Percentiles rank a stretch among this genome's conserved stretches.
These are phyloP conservation scores for Orycteropus afer DNA, from an alignment of 2,113 vertebrate genomes.

Conservation along the genomic window DNA sequence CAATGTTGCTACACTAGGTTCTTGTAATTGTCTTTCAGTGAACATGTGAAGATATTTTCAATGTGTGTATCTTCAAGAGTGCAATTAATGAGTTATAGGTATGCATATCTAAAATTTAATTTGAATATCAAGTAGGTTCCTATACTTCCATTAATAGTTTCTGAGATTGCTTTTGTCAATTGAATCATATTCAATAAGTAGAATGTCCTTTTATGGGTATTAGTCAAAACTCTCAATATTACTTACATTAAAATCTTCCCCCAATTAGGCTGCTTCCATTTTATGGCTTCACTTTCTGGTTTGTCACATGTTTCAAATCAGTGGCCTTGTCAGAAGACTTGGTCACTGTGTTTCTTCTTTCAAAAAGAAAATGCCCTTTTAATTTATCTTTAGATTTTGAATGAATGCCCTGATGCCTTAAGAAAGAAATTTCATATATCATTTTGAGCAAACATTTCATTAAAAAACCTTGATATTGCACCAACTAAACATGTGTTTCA, in stretches of 20 bases:
- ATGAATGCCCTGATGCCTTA: neutral
- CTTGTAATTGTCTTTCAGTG: neutral
- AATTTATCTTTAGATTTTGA: slow-evolving; percentile 35
- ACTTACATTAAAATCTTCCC: neutral
- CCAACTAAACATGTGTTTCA: neutral
- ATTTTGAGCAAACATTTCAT: neutral
- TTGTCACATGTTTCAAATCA: neutral
- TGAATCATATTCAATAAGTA: neutral
- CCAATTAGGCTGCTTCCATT: neutral
- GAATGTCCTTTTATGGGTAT: neutral
- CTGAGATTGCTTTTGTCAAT: neutral
- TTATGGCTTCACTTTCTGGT: neutral
- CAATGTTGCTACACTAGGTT: neutral
- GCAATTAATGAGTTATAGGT: neutral
- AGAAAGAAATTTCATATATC: neutral
- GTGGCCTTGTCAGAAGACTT: neutral
- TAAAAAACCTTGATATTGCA: neutral
- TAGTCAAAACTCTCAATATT: neutral
- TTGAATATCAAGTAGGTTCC: neutral
- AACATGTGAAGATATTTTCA: neutral
- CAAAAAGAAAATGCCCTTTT: neutral
- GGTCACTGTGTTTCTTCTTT: neutral
- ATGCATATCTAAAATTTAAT: neutral
- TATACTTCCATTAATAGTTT: neutral
- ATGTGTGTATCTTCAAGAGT: neutral